Evolutionary conservation across 2,113 vertebrate species (phyloP), one percentile per base, ranked within the genome.

Genomic region (Onychostruthus taczanowskii): DNA sequence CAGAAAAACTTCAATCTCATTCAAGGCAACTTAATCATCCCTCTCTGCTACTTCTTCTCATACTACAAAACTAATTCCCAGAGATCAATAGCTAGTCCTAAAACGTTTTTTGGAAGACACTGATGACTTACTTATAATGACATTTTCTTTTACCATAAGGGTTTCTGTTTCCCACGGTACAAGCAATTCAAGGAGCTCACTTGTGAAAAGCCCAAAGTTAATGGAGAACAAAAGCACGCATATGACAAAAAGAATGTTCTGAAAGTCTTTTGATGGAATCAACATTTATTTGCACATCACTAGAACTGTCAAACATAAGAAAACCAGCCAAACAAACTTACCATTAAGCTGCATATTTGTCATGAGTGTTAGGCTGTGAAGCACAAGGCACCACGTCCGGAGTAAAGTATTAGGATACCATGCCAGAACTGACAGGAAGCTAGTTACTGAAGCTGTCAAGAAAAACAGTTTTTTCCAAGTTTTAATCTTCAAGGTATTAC

Each of bases 351-450:
- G 98, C 99, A 99, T 99, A 97, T 99, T 99, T 86, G 99, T 99
- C 99, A 99, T 99, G 69, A 99, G 98, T 3, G 99, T 99, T 90
- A 99, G 98, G 93, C 99, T 99, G 97, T 99, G 99, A 96, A 99
- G 98, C 94, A 99, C 99, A 98, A 99, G 98, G 96, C 99, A 99
- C 99, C 99, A 99, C 0, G 99, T 99, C 94, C 99, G 98, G 35
- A 99, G 98, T 75, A 99, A 98, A 58, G 99, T 99, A 95, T 99
- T 99, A 78, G 99, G 99, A 97, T 99, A 99, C 99, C 99, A 99
- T 3, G 99, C 99, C 97, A 99, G 97, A 91, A 99, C 99, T 3
- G 99, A 99, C 72, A 99, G 98, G 98, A 99, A 99, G 92, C 99
- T 99, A 95, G 98, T 98, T 97, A 99, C 98, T 83, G 99, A 99